These are phyloP conservation scores for Chauna torquata DNA, from an alignment of 2,113 vertebrate species.

Conservation along the genomic window DNA sequence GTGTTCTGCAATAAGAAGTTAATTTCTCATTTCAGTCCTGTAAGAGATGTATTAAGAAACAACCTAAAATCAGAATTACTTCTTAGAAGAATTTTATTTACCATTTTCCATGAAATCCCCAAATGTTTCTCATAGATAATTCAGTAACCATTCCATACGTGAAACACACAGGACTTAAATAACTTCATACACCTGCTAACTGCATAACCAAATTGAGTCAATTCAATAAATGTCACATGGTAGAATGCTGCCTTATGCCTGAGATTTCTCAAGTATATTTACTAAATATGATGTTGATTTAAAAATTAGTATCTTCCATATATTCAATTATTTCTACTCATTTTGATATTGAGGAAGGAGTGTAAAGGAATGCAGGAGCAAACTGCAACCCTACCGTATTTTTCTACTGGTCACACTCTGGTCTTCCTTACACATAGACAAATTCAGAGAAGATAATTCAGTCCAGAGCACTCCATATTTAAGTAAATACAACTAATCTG, in stretches of 20 bases:
- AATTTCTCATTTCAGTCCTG: background rate
- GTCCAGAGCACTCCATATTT: background rate
- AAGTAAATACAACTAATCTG: background rate
- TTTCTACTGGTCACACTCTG: background rate
- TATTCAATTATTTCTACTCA: background rate
- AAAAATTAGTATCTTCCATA: background rate
- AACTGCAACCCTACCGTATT: background rate
- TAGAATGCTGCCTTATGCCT: background rate
- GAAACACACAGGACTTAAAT: background rate
- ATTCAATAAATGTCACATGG: background rate
- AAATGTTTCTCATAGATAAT: background rate
- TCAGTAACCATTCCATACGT: background rate
- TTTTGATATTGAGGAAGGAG: background rate
- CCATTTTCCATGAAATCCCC: background rate
- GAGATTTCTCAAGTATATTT: background rate
- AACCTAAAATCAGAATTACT: background rate
- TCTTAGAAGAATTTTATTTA: background rate
- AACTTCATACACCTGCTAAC: background rate
- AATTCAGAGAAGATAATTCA: background rate
- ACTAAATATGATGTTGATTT: background rate
- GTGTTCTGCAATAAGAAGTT: background rate
- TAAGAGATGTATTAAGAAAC: background rate
- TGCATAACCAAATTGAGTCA: background rate
- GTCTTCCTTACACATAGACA: background rate
- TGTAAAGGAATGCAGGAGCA: background rate